Evolutionary conservation across 2,797 vertebrate genomes (phyloP), one percentile per base, ranked within the genome.

Genomic region (Sandelia bainsii): DNA sequence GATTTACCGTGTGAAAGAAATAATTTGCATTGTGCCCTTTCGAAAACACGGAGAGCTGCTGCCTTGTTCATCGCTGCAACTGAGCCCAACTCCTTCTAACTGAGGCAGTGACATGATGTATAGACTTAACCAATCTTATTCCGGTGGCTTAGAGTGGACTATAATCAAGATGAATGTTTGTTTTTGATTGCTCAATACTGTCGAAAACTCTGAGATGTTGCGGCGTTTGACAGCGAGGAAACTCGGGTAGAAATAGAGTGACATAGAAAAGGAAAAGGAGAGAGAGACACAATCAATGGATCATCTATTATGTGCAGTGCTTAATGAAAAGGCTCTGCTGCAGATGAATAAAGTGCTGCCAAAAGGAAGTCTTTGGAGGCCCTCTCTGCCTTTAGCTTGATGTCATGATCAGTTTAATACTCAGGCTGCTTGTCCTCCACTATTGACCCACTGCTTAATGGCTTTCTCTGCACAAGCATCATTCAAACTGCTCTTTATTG

Each of bases 91-190:
- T 87, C 62, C 71, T 79, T 73, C 83, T 58, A 73, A 78, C 83
- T 64, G 57, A 77, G 87, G 87, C 62, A 77, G 70, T 9, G 79
- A 87, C 82, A 78, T 86, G 86, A 91, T 73, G 68, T 84, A 91
- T 84, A 65, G 87, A 88, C 84, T 81, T 65, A 82, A 87, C 59
- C 45, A 46, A 79, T 79, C 76, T 70, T 71, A 76, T 89, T 82
- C 81, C 77, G 52, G 58, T 72, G 79, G 76, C 83, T 83, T 52
- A 61, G 82, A 90, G 89, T 90, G 82, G 89, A 89, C 87, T 72
- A 72, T 92, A 92, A 94, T 92, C 80, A 92, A 90, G 91, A 93
- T 70, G 29, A 89, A 92, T 92, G 90, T 80, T 84, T 79, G 81
- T 61, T 87, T 89, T 80, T 87, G 91, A 92, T 91, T 63, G 81